Base-by-base conservation (phyloP, 64 coral and sea anemone genomes). In the Orbicella faveolata region DNA sequence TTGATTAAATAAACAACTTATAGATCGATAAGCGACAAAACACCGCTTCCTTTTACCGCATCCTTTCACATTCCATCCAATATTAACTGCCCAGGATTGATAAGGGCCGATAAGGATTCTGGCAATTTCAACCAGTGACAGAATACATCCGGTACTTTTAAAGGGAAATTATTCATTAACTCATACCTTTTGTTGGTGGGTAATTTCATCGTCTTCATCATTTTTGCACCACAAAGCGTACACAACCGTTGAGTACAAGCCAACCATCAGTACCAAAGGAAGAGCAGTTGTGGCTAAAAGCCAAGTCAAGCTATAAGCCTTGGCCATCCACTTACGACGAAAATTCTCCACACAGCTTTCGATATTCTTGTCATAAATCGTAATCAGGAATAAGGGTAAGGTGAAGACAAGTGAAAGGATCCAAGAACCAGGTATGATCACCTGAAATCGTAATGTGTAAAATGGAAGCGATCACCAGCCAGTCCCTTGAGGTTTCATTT, bases 181-280 rank as follows among this genome's bases (percentile, higher is more conserved):
- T 4, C 52, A 12, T 79, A 79, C 77, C 52, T 79, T 20, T 55
- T 79, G 77, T 30, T 79, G 77, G 13, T 61, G 26, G 23, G 69
- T 76, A 18, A 44, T 15, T 52, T 83, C 55, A 34, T 90, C 53
- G 3, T 30, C 53, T 15, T 83, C 79, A 26, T 51, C 57, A 16
- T 35, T 33, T 48, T 84, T 91, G 64, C 75, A 73, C 79, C 89
- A 90, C 18, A 90, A 75, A 9, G 72, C 62, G 20, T 84, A 72
- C 21, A 90, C 73, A 2, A 90, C 79, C 34, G 6, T 83, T 1
- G 89, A 75, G 69, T 90, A 90, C 20, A 90, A 51, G 7, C 69
- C n/a, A 44, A 34, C 37, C 89, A 90, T 77, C 75, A 77, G 13
- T 5, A 18, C 36, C 16, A 77, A 37, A 21, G 75, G 41, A 23